Evolutionary conservation across 1,140 invertebrate species (phyloP), one percentile per base, ranked within the genome.

Genomic region (Cardiocondyla obscurior): DNA sequence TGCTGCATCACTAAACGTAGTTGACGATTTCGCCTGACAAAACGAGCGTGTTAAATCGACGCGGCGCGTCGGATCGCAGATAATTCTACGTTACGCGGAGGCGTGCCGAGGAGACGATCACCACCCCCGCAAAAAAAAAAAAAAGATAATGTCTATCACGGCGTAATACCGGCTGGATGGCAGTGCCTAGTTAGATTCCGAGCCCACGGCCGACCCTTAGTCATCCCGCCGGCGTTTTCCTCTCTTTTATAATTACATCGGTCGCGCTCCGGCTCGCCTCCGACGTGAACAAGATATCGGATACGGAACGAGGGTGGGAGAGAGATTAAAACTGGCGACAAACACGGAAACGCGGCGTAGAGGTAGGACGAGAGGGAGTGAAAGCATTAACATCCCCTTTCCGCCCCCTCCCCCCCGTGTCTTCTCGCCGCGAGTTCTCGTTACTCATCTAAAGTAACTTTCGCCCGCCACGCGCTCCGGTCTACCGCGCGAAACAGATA

Each of bases 161-260:
- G 39, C 72, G 84, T 86, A 83, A 87, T 83, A 83, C 85, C 84
- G 72, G 65, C 69, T 60, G 70, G 79, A 85, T 73, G 84, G 79
- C 85, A 77, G 67, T 87, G 81, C 62, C 81, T 86, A 87, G 85
- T 86, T 87, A 73, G 82, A 86, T 89, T 82, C 82, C 74, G 65
- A 72, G 64, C 64, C 49, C 30, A 44, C 22, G 16, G 46, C 16
- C 84, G 58, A 51, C 49, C 85, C 67, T 76, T 30, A 53, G 67
- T 81, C 84, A 81, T 88, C 82, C 57, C n/a, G 39, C 49, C 51
- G 62, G 25, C 73, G 73, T 73, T 74, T 85, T 62, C 69, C 85
- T 89, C 88, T 64, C 87, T 87, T 85, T 89, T 89, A 87, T 89
- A 89, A 89, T 89, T 89, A 89, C 88, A 62, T 89, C 60, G 53